Evolutionary conservation across 2,888 invertebrate species (phyloP), one percentile per base, ranked within the genome.

Genomic region (Ophion slaviceki): DNA sequence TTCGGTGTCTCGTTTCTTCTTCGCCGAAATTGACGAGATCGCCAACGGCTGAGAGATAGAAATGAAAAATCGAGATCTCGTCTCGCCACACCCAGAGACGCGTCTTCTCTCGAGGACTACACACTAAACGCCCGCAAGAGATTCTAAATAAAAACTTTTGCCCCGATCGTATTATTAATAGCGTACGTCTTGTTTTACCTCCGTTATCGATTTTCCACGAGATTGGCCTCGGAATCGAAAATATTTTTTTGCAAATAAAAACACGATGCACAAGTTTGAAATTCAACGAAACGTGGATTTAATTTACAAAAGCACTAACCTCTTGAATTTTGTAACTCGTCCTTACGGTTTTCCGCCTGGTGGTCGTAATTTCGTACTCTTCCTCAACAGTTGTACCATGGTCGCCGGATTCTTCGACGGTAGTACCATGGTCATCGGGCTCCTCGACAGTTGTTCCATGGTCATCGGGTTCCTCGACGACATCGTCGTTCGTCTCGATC

Each of bases 261-360:
- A 61, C 2, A 59, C 24, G 32, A 14, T 8, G 47, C 40, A 32
- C 62, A 79, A 79, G 47, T 62, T 11, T 47, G 17, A 71, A 78
- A 78, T 28, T 40, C 68, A 0, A 24, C 11, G 59, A 59, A 68
- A 59, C 6, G 32, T 4, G 5, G 5, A 36, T 40, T 45, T 2
- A 53, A 17, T 3, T 53, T n/a, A 32, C 57, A 57, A 67, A 64
- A 53, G 62, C 75, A 90, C 90, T 91, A 90, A 94, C 94, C 91
- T 94, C 94, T 90, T 94, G 93, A 85, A 94, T 94, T 82, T 90
- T 92, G 86, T 93, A 94, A 89, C 93, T 94, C 82, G 93, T 94
- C 80, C 94, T 92, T 10, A 92, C 89, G 84, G 93, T 93, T 87
- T 93, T 94, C 57, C 93, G 92, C 70, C 93, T 90, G 28, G 93